A percentile compares a stretch with the other conserved stretches of the same genome.
Conservation (phyloP, 2,888 invertebrate species). For the Elmis aenea region DNA sequence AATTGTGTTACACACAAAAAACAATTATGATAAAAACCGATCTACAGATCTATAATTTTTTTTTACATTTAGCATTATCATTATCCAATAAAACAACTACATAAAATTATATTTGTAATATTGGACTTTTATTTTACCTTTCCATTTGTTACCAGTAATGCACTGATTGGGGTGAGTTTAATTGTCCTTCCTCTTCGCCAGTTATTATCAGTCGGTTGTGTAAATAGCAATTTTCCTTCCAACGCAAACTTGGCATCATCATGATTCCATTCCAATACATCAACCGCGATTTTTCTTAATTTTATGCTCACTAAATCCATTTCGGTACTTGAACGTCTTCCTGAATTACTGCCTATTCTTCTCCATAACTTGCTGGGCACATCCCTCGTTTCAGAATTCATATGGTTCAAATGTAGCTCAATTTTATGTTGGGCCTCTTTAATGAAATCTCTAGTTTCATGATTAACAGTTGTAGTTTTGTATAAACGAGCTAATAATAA, state of each 20-base stretch:
- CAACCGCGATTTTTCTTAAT: conserved; percentile 87
- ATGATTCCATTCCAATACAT: conserved; percentile 90
- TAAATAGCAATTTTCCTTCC: conserved; percentile 83
- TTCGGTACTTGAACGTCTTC: conserved; percentile 71
- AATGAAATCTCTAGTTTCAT: conserved; percentile 76
- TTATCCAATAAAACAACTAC: no score
- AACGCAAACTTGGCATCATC: conserved; percentile 87
- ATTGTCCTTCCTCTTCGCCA: conserved; percentile 86
- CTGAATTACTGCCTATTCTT: conserved; percentile 73
- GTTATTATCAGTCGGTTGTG: conserved; percentile 86
- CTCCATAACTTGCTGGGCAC: conserved; percentile 88
- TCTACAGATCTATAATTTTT: no score
- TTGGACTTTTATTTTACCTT: conserved; percentile 75
- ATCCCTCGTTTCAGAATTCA: conserved; percentile 89
- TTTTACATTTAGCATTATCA: no score
- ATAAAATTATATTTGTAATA: no score
- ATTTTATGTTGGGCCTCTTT: conserved; percentile 88
- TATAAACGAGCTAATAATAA: conserved; percentile 82
- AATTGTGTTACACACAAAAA: no score
- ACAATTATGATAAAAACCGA: no score
- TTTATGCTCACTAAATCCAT: conserved; percentile 87
- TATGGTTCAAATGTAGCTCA: conserved; percentile 87
- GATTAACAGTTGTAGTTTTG: conserved; percentile 82
- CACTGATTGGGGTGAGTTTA: conserved; percentile 82
- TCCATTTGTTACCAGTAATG: conserved; percentile 86